phyloP scores from a whole-genome alignment of 2,888 invertebrate genomes.

The Mythimna vitellina region DNA sequence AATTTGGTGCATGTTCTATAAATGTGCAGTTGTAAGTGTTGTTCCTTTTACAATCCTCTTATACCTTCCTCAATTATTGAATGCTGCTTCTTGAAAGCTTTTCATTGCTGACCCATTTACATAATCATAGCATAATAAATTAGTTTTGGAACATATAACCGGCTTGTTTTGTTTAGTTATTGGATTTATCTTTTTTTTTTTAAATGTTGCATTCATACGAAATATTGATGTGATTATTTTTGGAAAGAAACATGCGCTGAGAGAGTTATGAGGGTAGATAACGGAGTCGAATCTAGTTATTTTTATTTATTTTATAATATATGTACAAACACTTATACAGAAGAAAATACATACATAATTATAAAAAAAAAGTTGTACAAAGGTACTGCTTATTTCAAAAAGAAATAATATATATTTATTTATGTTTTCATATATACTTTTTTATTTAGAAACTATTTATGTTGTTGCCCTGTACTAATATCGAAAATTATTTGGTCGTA shows the following conservation, averaged over 20 bases:
- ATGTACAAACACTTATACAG: too few species aligned
- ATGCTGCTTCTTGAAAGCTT: constrained; percentile 44
- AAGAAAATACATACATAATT: too few species aligned
- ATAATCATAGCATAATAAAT: not conserved
- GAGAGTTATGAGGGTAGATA: constrained; percentile 15
- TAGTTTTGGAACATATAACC: not conserved
- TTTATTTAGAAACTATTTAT: not conserved
- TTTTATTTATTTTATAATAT: not conserved
- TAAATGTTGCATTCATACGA: not conserved
- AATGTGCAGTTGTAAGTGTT: not conserved
- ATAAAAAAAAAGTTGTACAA: too few species aligned
- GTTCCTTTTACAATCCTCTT: not conserved
- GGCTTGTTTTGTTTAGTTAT: constrained; percentile 9
- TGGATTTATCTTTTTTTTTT: not conserved
- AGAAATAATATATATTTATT: too few species aligned
- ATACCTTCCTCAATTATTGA: not conserved
- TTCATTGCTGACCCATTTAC: constrained; percentile 33
- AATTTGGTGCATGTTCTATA: constrained; percentile 11
- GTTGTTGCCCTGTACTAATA: not conserved
- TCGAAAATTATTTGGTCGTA: not conserved
- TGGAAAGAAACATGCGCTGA: constrained; percentile 10
- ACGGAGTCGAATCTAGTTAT: not conserved
- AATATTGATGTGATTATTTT: not conserved
- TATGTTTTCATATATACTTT: too few species aligned
- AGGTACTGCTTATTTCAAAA: too few species aligned